Evolutionary conservation across 2,797 vertebrate species (phyloP), one percentile per base, ranked within the genome.

Genomic region (Streptopelia turtur): DNA sequence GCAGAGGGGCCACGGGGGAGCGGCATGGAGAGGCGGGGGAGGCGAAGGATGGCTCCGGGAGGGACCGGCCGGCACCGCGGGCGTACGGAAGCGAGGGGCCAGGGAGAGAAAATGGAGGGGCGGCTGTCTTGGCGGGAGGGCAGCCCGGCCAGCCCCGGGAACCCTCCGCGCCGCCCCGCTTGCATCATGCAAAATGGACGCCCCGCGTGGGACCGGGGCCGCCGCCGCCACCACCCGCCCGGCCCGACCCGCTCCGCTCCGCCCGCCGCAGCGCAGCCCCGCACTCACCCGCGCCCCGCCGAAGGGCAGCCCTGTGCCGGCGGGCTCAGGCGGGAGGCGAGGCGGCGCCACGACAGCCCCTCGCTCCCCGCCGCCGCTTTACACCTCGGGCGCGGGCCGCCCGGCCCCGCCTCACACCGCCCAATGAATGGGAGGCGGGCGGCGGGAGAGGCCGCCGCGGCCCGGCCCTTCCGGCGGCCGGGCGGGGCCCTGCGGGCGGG

Each of bases 221-320:
- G 7, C 70, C 7, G 5, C 49, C 17, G 3, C 66, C 39, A n/a
- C n/a, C 23, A 3, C 71, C 33, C 56, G 13, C 31, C 22, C 66
- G 12, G 14, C 21, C 50, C 53, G 11, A 15, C 18, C 37, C 30
- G 10, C 18, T 25, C 39, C n/a, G 14, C 24, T 6, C 59, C 64
- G 16, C 17, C 16, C 69, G 31, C 75, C 21, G 11, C 2, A 7
- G 50, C n/a, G 53, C 65, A 11, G 8, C 10, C 66, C 39, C 17
- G 0, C 6, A 56, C 77, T 95, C 94, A 95, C 96, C 91, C 87
- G 47, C 71, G 80, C 35, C 69, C 65, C 83, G n/a, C 25, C 18
- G 79, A 75, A 24, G 56, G 87, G 25, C 81, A 80, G 91, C 63
- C 4, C 93, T 77, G 14, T 63, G 66, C 14, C 39, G 4, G 35